A percentile compares a stretch with the other conserved stretches of the same genome.
Evolutionary conservation across 2,797 vertebrate genomes (phyloP).

Genomic region (Danio albolineatus): DNA sequence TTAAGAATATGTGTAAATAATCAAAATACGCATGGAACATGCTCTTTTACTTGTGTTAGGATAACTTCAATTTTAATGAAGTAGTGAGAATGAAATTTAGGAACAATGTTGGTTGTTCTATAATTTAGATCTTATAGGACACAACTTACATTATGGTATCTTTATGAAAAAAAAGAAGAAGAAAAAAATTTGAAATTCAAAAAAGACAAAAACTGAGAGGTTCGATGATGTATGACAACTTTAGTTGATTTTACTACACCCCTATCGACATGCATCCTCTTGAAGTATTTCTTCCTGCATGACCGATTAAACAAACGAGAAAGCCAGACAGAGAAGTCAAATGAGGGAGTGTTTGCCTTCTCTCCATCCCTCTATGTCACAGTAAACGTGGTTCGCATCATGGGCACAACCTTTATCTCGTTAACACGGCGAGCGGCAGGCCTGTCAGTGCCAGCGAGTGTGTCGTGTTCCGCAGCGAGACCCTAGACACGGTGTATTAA

Average conservation of each 20-base stretch:
- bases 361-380: constrained; percentile 40
- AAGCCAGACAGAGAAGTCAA: constrained; percentile 42
- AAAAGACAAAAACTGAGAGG: constrained; percentile 4
- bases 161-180: too few relatives aligned
- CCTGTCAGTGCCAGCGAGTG: constrained; percentile 54
- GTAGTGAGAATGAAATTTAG: too few relatives aligned
- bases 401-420: constrained; percentile 61
- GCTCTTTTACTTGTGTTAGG: too few relatives aligned
- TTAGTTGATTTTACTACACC: constrained; percentile 30
- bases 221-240: constrained; percentile 26
- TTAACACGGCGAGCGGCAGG: constrained; percentile 57
- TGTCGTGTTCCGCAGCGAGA: constrained; percentile 55
- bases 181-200: background rate
- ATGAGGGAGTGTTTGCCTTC: constrained; percentile 31
- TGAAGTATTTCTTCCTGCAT: constrained; percentile 20
- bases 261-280: constrained; percentile 13
- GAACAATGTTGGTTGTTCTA: too few relatives aligned
- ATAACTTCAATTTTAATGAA: too few relatives aligned
- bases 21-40: too few relatives aligned
- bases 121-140: too few relatives aligned
- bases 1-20: too few relatives aligned
- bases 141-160: background rate
- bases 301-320: constrained; percentile 27
- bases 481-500: constrained; percentile 63
- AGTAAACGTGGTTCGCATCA: constrained; percentile 50